Evolutionary conservation across 1,140 invertebrate genomes (phyloP).

Genomic region (Sycophila sp.): DNA sequence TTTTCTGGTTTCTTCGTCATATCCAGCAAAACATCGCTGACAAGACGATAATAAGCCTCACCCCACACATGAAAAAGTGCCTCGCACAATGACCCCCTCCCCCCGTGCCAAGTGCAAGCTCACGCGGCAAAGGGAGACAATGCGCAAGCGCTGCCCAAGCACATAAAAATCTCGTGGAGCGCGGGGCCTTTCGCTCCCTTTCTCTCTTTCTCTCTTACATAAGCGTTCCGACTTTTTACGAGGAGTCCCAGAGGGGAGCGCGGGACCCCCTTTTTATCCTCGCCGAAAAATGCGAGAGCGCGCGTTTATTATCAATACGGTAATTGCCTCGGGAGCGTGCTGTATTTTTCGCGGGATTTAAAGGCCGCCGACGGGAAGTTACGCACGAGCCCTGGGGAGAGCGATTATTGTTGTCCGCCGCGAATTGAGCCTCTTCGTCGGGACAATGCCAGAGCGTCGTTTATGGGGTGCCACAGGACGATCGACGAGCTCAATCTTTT

Average conservation of each 20-base stretch:
- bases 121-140: conserved; percentile 19
- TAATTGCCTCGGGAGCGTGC: conserved; percentile 24
- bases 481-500: too few species aligned
- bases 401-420: too few species aligned
- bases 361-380: neutral
- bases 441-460: neutral
- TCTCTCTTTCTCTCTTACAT: too few species aligned
- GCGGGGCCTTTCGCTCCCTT: too few species aligned
- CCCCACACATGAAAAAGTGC: neutral
- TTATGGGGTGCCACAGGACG: too few species aligned
- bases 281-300: conserved; percentile 30
- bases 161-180: conserved; percentile 1
- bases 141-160: neutral
- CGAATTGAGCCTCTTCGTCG: neutral
- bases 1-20: conserved; percentile 37
- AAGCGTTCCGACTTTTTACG: conserved; percentile 23
- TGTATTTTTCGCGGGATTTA: conserved; percentile 25
- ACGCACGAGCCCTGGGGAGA: neutral
- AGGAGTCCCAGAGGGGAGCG: conserved; percentile 15
- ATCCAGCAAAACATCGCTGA: conserved; percentile 48
- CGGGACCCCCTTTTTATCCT: conserved; percentile 24
- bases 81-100: conserved; percentile 16
- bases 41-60: conserved; percentile 48
- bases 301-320: conserved; percentile 38
- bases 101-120: neutral